phyloP scores from a whole-genome alignment of 2,113 vertebrate species.

The Pitta sordida region DNA sequence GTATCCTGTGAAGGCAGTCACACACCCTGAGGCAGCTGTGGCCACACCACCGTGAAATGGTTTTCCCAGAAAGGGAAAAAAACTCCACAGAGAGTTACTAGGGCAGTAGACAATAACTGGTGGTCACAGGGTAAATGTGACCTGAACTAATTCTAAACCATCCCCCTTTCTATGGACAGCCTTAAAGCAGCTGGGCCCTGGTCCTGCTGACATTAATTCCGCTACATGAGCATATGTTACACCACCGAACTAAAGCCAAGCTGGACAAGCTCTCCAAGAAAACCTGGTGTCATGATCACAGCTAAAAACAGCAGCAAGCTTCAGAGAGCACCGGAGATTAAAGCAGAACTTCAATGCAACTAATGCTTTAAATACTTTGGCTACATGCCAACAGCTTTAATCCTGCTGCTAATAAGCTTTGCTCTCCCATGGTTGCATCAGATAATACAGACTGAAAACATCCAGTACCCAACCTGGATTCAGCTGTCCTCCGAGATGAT shows the following conservation, averaged over 20 bases:
- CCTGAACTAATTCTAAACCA: not conserved
- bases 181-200: not conserved
- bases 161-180: not conserved
- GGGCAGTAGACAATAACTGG: not conserved
- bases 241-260: not conserved
- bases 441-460: not conserved
- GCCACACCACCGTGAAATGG: not conserved
- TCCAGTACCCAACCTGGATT: not conserved
- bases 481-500: not conserved
- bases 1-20: not conserved
- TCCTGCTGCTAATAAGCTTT: constrained; percentile 12
- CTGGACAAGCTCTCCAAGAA: not conserved
- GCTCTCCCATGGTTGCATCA: not conserved
- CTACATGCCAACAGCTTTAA: not conserved
- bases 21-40: not conserved
- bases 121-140: not conserved
- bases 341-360: not conserved
- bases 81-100: not conserved
- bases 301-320: not conserved
- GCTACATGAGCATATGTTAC: rapidly evolving
- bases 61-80: not conserved
- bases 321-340: not conserved
- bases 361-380: not conserved
- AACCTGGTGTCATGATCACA: not conserved
- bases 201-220: not conserved